A percentile compares a stretch with the other conserved stretches of the same genome.
Evolutionary conservation across 2,888 invertebrate species (phyloP).

Genomic region (Adelphocoris suturalis): DNA sequence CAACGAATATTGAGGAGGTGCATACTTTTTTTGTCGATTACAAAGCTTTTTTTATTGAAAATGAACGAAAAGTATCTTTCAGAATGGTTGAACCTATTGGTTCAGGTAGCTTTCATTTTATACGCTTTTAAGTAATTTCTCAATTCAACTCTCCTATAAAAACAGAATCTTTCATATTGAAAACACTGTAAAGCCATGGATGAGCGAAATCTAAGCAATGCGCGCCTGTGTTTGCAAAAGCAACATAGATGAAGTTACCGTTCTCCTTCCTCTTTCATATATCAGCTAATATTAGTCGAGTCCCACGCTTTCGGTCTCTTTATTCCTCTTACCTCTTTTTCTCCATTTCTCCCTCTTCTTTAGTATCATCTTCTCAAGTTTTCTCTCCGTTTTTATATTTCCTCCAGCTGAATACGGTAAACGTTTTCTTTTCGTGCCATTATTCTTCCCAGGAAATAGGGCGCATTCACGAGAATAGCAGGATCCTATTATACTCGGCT

Average conservation of each 20-base stretch:
- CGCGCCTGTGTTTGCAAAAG: constrained; percentile 20
- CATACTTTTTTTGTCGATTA: no score
- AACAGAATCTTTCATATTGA: no score
- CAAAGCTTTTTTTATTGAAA: no score
- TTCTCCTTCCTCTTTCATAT: not conserved
- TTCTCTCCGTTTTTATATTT: not conserved
- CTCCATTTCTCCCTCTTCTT: not conserved
- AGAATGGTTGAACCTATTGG: no score
- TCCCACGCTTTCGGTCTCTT: not conserved
- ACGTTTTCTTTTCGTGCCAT: not conserved
- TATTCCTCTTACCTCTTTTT: constrained; percentile 14
- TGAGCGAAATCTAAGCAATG: not conserved
- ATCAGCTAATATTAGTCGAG: not conserved
- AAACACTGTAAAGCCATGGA: no score
- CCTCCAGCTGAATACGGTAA: constrained; percentile 13
- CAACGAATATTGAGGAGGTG: no score
- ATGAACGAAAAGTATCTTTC: no score
- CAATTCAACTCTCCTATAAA: no score
- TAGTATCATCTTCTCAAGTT: not conserved
- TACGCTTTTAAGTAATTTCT: no score
- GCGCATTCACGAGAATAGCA: not conserved
- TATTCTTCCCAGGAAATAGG: not conserved
- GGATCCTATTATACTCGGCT: constrained; percentile 36
- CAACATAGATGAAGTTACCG: constrained; percentile 17
- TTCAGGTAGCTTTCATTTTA: no score